Base-by-base conservation (phyloP, 1,140 invertebrate genomes). In the Bombus fervidus region DNA sequence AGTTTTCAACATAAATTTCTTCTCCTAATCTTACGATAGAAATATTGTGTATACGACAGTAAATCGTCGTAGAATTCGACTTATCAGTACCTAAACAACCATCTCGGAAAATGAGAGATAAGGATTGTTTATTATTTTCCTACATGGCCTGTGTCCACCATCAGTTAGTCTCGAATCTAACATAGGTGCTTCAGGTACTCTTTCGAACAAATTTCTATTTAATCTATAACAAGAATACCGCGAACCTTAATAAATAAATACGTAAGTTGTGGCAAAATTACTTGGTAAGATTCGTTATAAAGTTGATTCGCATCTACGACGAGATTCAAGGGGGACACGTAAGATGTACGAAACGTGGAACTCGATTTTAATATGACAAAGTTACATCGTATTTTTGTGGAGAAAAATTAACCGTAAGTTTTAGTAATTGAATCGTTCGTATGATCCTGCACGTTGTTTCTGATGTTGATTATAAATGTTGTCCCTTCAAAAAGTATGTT, bases 1-100 rank as follows among this genome's bases (percentile, higher is more conserved):
- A 78, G 66, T 91, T 87, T 71, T 22, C 71, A 89, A 81, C 81
- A 62, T 72, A 84, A 57, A 39, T 73, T 79, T 41, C 57, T 34
- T 68, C 79, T 53, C 73, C 76, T 89, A 87, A 87, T 90, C 74
- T 88, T 81, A 77, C 66, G 59, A 85, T 83, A 81, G n/a, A 87
- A 77, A 72, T 69, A 47, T 69, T 37, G 62, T 73, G 25, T n/a
- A 34, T 43, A 71, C 66, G 83, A 83, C 74, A n/a, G 31, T n/a
- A 62, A 31, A 47, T 85, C 53, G 59, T 69, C 59, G 73, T 69
- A 47, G 25, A 43, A 79, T 74, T 81, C 76, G 47, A 76, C 75
- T 78, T 85, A 80, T 76, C 75, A 66, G 74, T 73, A 87, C 47
- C 71, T 85, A 80, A 41, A 80, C 74, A 64, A 77, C 43, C 62